These are phyloP conservation scores for Odontomachus brunneus DNA, from an alignment of 1,140 invertebrate species.

Conservation along the genomic window DNA sequence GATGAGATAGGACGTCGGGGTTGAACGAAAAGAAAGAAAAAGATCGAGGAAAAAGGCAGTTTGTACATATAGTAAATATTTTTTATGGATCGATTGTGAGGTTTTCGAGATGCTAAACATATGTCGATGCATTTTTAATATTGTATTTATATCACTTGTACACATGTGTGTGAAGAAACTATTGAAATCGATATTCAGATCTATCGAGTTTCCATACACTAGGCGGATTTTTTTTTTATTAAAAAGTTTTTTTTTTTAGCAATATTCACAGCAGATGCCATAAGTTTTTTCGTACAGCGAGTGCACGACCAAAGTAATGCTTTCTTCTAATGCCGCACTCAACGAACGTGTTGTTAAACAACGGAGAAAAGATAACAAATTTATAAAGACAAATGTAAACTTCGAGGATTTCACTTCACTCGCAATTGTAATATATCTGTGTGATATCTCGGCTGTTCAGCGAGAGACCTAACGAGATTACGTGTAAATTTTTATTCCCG, in stretches of 20 bases:
- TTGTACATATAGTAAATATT: slow-evolving; percentile 73
- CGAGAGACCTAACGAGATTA: background rate
- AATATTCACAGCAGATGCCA: slow-evolving; percentile 39
- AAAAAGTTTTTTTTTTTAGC: slow-evolving; percentile 10
- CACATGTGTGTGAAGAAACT: slow-evolving; percentile 29
- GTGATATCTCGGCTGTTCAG: background rate
- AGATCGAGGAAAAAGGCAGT: slow-evolving; percentile 6
- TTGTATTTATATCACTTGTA: slow-evolving; percentile 51
- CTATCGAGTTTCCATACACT: background rate
- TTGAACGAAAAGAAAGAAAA: background rate
- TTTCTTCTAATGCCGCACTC: slow-evolving; percentile 35
- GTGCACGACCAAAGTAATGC: slow-evolving; percentile 45
- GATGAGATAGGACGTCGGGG: background rate
- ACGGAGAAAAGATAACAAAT: no score
- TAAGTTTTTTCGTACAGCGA: slow-evolving; percentile 40
- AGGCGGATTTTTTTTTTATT: background rate
- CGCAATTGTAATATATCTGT: background rate
- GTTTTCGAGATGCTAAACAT: slow-evolving; percentile 53
- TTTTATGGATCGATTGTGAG: slow-evolving; percentile 63
- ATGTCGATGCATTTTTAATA: slow-evolving; percentile 45
- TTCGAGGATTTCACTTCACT: background rate
- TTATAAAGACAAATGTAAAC: no score
- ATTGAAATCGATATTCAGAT: slow-evolving; percentile 8
- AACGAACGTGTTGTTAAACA: no score
- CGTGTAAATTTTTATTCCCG: background rate